Base-by-base conservation (phyloP, 2,797 vertebrate species). In the Dipus sagitta region DNA sequence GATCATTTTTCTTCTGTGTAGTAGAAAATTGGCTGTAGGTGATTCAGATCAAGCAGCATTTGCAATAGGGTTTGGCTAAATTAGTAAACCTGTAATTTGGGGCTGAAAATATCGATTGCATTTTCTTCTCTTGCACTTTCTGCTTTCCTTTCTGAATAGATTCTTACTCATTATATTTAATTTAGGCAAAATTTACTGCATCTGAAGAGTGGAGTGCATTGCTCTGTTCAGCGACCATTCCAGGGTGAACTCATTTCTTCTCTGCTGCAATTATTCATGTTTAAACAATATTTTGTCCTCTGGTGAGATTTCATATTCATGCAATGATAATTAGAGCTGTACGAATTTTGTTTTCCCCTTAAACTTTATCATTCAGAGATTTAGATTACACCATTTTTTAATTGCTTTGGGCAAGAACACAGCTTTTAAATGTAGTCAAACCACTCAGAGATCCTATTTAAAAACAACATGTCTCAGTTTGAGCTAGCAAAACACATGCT, bases 251-350 rank as follows among this genome's bases (percentile, higher is more conserved):
- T 80, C 4, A n/a, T 82, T 94, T 92, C 58, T 42, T 94, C 21
- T 96, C 32, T 60, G 42, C 10, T 90, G 64, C 23, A 93, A 72
- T 95, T 95, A 89, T 77, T 96, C 90, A 94, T 0, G 0, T 87
- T 86, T 93, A 92, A 94, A 91, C n/a, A 87, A 82, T 91, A 95
- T 91, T 94, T 95, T 93, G 24, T 93, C 79, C 68, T 93, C 74
- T 0, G 0, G 86, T 88, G 95, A 88, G 72, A 95, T 84, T 96
- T 93, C 9, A 94, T 77, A 85, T 93, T 94, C 82, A 93, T 97
- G 91, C 26, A 91, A 95, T 71, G 86, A 93, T 95, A 96, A 96
- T 96, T 94, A 96, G 75, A 93, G 34, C 85, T 89, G 20, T 7
- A 72, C 82, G 58, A 32, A 20, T 94, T 96, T 92, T 96, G 88